Percentiles rank a stretch among this genome's conserved stretches.
phyloP scores from a whole-genome alignment of 2,797 vertebrate species.

The Loriculus beryllinus region DNA sequence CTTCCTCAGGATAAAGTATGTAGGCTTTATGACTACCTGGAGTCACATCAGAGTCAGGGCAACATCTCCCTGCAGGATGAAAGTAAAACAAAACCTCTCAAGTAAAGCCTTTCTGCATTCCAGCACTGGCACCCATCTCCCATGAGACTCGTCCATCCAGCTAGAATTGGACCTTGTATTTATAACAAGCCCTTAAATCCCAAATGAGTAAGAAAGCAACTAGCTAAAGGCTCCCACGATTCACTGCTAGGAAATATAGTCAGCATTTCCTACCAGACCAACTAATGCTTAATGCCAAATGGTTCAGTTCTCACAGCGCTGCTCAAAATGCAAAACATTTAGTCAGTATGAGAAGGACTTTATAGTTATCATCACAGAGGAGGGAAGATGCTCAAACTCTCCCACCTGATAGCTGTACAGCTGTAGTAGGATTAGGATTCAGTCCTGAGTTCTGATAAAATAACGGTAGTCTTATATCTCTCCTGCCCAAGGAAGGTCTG shows the following conservation, averaged over 20 bases:
- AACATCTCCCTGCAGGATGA: not conserved
- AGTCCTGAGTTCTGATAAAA: not conserved
- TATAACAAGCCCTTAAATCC: constrained; percentile 9
- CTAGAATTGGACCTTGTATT: not conserved
- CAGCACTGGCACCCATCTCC: not conserved
- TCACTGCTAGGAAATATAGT: not conserved
- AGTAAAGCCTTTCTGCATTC: not conserved
- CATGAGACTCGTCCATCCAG: not conserved
- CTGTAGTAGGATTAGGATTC: not conserved
- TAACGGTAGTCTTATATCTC: accelerated
- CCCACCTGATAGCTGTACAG: not conserved
- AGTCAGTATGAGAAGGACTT: not conserved
- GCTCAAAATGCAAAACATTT: constrained; percentile 1
- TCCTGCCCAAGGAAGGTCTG: not conserved
- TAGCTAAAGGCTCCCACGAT: not conserved
- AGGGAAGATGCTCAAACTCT: not conserved
- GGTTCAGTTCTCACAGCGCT: not conserved
- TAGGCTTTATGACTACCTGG: not conserved
- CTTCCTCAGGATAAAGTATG: not conserved
- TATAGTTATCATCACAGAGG: not conserved
- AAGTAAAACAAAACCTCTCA: not conserved
- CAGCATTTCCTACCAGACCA: not conserved
- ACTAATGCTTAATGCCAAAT: not conserved
- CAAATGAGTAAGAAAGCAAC: not conserved
- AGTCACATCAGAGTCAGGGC: not conserved